Evolutionary conservation across 2,113 vertebrate species (phyloP).

Genomic region (Malurus alboscapulatus): DNA sequence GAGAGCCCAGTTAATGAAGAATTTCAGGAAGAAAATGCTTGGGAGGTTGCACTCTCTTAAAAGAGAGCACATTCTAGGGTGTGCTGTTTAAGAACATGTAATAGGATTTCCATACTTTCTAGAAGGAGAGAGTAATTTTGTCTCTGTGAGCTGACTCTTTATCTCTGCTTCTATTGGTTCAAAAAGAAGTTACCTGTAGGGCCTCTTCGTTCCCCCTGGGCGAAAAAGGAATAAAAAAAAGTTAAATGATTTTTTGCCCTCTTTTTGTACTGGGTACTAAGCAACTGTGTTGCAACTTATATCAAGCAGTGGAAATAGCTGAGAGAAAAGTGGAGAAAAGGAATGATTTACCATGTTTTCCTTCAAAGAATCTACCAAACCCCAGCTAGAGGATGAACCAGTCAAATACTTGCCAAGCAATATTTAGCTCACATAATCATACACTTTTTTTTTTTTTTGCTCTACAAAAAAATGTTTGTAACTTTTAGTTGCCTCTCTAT

Average conservation of each 20-base stretch:
- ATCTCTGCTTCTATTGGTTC: not conserved
- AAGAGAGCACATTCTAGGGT: not conserved
- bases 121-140: not conserved
- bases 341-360: not conserved
- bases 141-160: not conserved
- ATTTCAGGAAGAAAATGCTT: not conserved
- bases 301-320: not conserved
- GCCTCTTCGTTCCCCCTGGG: rapidly evolving
- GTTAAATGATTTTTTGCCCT: rapidly evolving
- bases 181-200: not conserved
- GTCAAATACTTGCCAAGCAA: not conserved
- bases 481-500: not conserved
- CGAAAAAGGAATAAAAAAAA: not conserved
- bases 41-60: not conserved
- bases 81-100: not conserved
- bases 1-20: not conserved
- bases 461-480: not conserved
- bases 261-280: not conserved
- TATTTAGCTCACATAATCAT: not conserved
- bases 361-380: not conserved
- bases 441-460: not conserved
- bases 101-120: not conserved
- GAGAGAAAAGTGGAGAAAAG: not conserved
- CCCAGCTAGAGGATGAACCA: not conserved
- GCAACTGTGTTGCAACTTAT: not conserved